Percentiles rank a stretch among this genome's conserved stretches.
phyloP scores from a whole-genome alignment of 2,797 vertebrate species.

The Megaceryle alcyon region DNA sequence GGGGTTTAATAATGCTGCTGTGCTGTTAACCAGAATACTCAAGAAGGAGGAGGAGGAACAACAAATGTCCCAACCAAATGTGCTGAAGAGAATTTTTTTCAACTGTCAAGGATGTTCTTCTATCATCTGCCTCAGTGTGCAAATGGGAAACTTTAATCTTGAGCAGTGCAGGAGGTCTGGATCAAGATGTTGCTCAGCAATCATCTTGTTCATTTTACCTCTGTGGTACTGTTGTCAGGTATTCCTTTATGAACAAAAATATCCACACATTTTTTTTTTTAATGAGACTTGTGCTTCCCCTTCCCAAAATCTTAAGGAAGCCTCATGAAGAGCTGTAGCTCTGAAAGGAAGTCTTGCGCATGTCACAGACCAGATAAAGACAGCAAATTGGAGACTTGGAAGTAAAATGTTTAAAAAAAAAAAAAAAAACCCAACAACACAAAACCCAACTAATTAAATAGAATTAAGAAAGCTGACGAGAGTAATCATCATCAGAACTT shows the following conservation, averaged over 20 bases:
- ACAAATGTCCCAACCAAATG: neutral
- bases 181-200: neutral
- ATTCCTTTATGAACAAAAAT: neutral
- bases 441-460: neutral
- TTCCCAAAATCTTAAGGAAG: neutral
- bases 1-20: neutral
- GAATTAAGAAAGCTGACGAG: neutral
- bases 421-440: neutral
- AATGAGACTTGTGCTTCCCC: accelerated
- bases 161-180: neutral
- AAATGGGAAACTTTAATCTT: neutral
- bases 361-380: neutral
- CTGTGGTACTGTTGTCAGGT: neutral
- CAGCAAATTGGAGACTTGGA: neutral
- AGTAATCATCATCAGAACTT: neutral
- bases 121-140: accelerated
- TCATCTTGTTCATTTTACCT: neutral
- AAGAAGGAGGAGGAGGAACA: neutral
- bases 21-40: neutral
- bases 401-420: neutral
- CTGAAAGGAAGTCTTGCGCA: neutral
- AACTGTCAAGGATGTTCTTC: neutral
- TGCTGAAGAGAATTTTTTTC: neutral
- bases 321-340: neutral
- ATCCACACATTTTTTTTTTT: neutral